Conservation (phyloP, 2,797 vertebrate genomes). For the Cossypha dichroa region DNA sequence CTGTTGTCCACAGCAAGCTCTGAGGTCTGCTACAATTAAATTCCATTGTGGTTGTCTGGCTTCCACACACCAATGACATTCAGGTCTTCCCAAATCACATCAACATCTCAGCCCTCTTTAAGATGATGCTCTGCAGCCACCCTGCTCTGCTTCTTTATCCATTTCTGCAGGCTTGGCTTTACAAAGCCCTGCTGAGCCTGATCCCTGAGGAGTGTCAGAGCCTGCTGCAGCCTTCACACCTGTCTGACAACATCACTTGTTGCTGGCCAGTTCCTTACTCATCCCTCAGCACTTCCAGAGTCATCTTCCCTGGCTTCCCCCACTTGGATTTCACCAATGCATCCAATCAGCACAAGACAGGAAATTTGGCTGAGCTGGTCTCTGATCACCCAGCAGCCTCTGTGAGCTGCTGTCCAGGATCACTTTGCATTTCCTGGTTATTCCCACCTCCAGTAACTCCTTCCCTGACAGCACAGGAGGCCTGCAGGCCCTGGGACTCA, state of each 20-base stretch:
- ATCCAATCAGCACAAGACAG: neutral
- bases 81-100: neutral
- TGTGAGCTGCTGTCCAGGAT: neutral
- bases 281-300: neutral
- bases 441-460: neutral
- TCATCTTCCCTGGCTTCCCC: neutral
- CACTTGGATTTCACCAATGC: neutral
- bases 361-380: neutral
- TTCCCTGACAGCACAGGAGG: accelerated
- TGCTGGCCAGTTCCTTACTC: neutral
- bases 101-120: neutral
- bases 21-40: neutral
- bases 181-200: neutral
- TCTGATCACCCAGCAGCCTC: neutral
- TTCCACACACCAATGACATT: neutral
- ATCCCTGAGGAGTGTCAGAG: neutral
- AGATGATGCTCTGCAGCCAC: neutral
- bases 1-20: neutral
- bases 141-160: neutral
- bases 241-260: neutral
- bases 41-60: neutral
- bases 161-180: neutral
- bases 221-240: neutral
- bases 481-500: neutral
- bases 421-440: neutral